Conservation (phyloP, 2,888 invertebrate genomes). For the Drosophila mimetica region DNA sequence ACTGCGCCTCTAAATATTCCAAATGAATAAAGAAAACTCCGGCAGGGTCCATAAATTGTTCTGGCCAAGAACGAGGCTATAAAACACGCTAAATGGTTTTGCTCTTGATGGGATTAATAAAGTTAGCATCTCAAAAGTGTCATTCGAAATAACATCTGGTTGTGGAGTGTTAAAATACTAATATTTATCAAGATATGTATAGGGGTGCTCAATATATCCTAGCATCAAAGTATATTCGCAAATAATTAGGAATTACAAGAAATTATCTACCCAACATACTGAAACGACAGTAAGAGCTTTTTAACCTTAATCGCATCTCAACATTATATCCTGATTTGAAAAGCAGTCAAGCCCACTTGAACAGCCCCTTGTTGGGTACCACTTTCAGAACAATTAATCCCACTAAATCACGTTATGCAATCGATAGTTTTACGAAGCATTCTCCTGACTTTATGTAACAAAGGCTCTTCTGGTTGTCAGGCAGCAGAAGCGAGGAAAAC, state of each 20-base stretch:
- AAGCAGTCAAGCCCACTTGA: not conserved
- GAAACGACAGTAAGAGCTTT: too few species aligned
- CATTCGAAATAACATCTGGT: not conserved
- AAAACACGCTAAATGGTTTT: constrained; percentile 36
- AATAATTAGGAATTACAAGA: too few species aligned
- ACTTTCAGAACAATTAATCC: constrained; percentile 19
- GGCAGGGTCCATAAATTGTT: constrained; percentile 22
- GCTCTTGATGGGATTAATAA: constrained; percentile 29
- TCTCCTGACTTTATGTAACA: constrained; percentile 5
- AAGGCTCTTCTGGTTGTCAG: constrained; percentile 7
- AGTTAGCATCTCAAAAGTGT: constrained; percentile 17
- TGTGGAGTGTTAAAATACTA: not conserved
- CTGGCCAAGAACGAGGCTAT: constrained; percentile 10
- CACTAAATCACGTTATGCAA: constrained; percentile 21
- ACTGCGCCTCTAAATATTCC: constrained; percentile 34
- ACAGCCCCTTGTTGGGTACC: not conserved
- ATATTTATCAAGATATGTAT: too few species aligned
- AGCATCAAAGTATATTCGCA: too few species aligned
- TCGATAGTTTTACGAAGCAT: constrained; percentile 26
- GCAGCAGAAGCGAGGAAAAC: constrained; percentile 16
- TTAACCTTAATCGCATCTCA: too few species aligned
- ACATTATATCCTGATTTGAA: too few species aligned
- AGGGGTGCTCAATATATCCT: too few species aligned
- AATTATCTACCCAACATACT: too few species aligned
- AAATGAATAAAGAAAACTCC: constrained; percentile 16